Base-by-base conservation (phyloP, 92 coral and sea anemone species). In the Micromussa lordhowensis region DNA sequence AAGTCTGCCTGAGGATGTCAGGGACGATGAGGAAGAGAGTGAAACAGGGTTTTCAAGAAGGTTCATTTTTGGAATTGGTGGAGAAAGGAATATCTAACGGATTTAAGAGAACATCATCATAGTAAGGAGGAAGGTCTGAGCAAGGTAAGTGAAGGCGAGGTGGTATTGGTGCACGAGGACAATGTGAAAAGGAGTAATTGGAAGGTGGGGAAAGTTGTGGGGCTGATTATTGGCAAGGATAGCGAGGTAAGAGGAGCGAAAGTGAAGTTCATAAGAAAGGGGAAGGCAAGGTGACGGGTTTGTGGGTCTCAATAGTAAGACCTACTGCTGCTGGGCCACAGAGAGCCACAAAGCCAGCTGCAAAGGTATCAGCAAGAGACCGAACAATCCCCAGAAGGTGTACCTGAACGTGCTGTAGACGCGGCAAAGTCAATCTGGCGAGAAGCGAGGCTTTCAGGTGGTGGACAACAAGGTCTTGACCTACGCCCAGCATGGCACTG, bases 31-130 rank as follows among this genome's bases (percentile, higher is more conserved):
- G 15, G 69, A 53, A 19, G 83, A 79, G 35, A 32, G 83, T 79
- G 83, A 16, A 28, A 54, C 70, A 49, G 58, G 83, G 2, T 29
- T 53, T 8, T 49, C 24, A 8, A 79, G 28, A 31, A 53, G 83
- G 38, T 79, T 79, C 89, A 66, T 28, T 86, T 86, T 34, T 78
- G 90, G 90, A 86, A 86, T 75, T 44, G 88, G 17, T 85, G 69
- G 80, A 66, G 68, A 51, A 77, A 53, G 79, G 84, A 86, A 78
- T 86, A 86, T 58, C 78, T 86, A 0, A 21, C 73, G 10, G 49
- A 63, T 51, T 73, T 78, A 17, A 61, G 70, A 54, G 90, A 79
- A 64, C 90, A 86, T 58, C 90, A 86, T 30, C 79, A 59, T 75
- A 63, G 81, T 32, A 80, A 44, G 30, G 22, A 73, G 30, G 82